Base-by-base conservation (phyloP, 1,140 invertebrate species). In the Drosophila auraria region DNA sequence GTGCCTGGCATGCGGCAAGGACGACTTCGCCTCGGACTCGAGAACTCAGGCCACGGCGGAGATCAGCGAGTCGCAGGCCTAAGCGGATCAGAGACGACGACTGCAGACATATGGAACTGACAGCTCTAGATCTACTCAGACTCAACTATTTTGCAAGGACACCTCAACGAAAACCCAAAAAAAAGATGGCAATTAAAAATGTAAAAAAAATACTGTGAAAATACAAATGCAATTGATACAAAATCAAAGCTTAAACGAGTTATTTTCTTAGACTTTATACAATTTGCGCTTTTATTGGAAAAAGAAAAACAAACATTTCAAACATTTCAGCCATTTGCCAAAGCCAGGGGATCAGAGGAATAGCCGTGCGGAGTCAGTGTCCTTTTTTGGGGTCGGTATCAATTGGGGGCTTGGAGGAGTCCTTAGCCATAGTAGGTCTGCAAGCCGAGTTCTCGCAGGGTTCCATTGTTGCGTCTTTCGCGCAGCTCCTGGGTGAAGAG, bases 1-100 rank as follows among this genome's bases (percentile, higher is more conserved):
- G 3, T 92, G 94, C 50, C 91, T 96, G 80, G 94, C 94, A 9
- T 96, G 96, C 80, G 92, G 93, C 51, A 93, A 93, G 84, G 91
- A 93, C 54, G 95, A 95, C 45, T 90, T 92, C 40, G 93, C 93
- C 58, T 94, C 95, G 3, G 94, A 95, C 57, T 76, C 86, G 27
- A 78, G 81, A n/a, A 92, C 91, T 9, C 83, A 87, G 68, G 91
- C 83, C 27, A 92, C 91, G 25, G 54, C 91, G 7, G 91, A 92
- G 70, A 82, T 92, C 58, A 92, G 83, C 71, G 91, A 92, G 66
- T 92, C 91, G 17, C 83, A 89, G 65, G 91, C 91, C 11, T 92
- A 92, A 64, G 47, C 33, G 56, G 33, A 45, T 45, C 56, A 49
- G 63, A 68, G 63, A 79, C 79, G 86, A 89, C 86, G 84, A 87